phyloP scores from a whole-genome alignment of 2,888 invertebrate genomes.

The Troilus luridus region DNA sequence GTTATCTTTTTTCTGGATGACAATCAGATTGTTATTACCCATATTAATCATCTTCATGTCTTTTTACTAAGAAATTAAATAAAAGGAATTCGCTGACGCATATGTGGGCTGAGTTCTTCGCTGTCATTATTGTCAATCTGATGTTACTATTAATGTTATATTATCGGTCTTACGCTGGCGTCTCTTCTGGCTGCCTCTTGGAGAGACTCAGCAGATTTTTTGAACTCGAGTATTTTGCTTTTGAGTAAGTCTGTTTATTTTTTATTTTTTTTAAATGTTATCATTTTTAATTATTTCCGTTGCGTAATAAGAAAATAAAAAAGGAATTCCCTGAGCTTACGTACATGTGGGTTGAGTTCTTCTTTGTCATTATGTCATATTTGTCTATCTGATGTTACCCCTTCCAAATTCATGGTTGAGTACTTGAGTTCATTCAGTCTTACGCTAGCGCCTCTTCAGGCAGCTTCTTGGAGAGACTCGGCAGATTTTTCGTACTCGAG shows the following conservation, averaged over 20 bases:
- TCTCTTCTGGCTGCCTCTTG: background rate
- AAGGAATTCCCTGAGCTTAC: slow-evolving; percentile 15
- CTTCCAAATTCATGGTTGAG: slow-evolving; percentile 23
- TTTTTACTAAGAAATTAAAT: too few species aligned
- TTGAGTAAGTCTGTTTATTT: too few species aligned
- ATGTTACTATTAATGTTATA: too few species aligned
- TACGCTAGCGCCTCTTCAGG: background rate
- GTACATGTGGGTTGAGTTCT: background rate
- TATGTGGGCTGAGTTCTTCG: too few species aligned
- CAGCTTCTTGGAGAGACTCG: background rate
- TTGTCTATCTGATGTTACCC: slow-evolving; percentile 44
- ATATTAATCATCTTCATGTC: background rate
- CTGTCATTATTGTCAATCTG: too few species aligned
- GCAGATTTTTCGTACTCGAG: background rate
- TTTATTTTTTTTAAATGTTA: too few species aligned
- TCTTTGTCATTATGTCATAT: slow-evolving; percentile 23
- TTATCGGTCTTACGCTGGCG: background rate
- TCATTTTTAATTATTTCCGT: too few species aligned
- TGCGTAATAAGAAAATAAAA: background rate
- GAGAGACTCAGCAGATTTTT: background rate
- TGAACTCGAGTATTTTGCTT: background rate
- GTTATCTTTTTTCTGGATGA: background rate
- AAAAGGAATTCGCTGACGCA: too few species aligned
- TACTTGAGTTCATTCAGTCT: slow-evolving; percentile 42
- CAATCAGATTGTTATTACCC: background rate